Percentiles rank a stretch among this genome's conserved stretches.
These are phyloP conservation scores for Philereme transversata DNA, from an alignment of 2,888 invertebrate species.

Conservation along the genomic window DNA sequence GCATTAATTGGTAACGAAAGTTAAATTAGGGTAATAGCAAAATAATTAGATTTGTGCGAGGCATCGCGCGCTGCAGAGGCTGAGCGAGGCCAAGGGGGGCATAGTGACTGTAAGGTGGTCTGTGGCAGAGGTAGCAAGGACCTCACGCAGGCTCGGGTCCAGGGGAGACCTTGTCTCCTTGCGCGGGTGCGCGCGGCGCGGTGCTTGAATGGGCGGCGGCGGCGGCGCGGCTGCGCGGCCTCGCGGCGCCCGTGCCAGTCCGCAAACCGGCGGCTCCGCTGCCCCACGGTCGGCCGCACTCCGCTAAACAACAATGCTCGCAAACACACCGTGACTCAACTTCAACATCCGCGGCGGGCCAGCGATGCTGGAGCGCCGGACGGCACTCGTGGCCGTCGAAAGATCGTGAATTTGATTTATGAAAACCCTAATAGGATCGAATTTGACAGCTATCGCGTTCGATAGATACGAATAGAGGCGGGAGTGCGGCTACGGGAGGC, in stretches of 20 bases:
- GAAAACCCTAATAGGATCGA: constrained; percentile 72
- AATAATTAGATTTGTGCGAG: constrained; percentile 19
- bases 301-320: constrained; percentile 82
- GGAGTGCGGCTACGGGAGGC: constrained; percentile 67
- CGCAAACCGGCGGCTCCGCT: constrained; percentile 84
- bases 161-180: constrained; percentile 52
- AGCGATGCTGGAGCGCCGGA: constrained; percentile 76
- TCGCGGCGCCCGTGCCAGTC: constrained; percentile 72
- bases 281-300: constrained; percentile 83
- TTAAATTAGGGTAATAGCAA: constrained; percentile 20
- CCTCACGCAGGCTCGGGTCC: constrained; percentile 46
- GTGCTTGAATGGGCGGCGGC: constrained; percentile 53
- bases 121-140: constrained; percentile 39
- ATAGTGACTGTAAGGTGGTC: constrained; percentile 10
- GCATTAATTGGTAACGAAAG: constrained; percentile 15
- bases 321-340: constrained; percentile 75
- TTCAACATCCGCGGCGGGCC: constrained; percentile 66
- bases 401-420: constrained; percentile 77
- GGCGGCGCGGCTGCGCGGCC: constrained; percentile 63
- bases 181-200: constrained; percentile 46
- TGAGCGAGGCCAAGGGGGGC: not conserved
- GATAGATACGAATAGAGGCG: constrained; percentile 70
- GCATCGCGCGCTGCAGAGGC: constrained; percentile 18
- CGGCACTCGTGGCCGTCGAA: constrained; percentile 77
- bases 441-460: constrained; percentile 71